Evolutionary conservation across 2,888 invertebrate genomes (phyloP).

Genomic region (Sinohyriopsis cumingii): DNA sequence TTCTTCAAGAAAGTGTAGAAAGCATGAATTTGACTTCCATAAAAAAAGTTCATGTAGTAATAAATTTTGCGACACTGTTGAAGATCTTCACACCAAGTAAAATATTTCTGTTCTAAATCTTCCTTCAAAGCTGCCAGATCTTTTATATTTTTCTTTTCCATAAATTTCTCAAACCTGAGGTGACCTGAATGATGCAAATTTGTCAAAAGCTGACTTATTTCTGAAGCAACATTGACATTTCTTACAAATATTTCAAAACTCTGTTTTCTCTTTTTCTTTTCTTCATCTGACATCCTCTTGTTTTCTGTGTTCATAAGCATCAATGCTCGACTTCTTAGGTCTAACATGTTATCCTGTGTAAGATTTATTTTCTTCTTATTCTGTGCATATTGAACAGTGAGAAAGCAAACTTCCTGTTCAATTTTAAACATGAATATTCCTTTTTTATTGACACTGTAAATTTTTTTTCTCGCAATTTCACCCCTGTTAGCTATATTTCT

Average conservation of each 20-base stretch:
- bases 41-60: constrained; percentile 38
- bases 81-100: constrained; percentile 30
- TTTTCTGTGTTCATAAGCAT: constrained; percentile 33
- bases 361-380: constrained; percentile 17
- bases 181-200: constrained; percentile 20
- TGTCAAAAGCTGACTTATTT: constrained; percentile 11
- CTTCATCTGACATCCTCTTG: not conserved
- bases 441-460: constrained; percentile 26
- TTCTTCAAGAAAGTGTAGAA: constrained; percentile 28
- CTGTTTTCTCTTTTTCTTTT: too few species aligned
- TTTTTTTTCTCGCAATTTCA: constrained; percentile 40
- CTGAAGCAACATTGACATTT: constrained; percentile 16
- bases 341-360: constrained; percentile 16
- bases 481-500: constrained; percentile 46
- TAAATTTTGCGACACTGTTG: constrained; percentile 12
- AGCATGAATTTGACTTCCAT: constrained; percentile 34
- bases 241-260: constrained; percentile 16
- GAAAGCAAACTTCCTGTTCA: constrained; percentile 10
- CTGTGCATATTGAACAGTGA: constrained; percentile 22
- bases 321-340: constrained; percentile 42
- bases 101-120: constrained; percentile 9
- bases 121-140: constrained; percentile 10
- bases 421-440: constrained; percentile 34
- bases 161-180: constrained; percentile 7
- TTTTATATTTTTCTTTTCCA: constrained; percentile 6